Evolutionary conservation across 2,113 vertebrate genomes (phyloP).

Genomic region (Sinocyclocheilus rhinocerous): DNA sequence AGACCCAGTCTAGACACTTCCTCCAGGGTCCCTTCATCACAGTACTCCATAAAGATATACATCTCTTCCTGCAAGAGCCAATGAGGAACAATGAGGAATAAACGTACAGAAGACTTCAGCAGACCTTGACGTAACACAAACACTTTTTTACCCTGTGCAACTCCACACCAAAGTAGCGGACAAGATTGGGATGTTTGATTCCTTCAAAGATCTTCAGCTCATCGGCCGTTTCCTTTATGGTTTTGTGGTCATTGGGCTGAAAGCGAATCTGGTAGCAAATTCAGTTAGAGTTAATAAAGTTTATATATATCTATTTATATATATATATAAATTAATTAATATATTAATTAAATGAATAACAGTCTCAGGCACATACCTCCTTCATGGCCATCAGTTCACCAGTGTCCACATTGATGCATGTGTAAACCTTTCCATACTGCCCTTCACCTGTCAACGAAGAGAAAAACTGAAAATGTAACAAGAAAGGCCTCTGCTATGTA

Average conservation of each 20-base stretch:
- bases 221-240: conserved; percentile 98
- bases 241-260: conserved; percentile 98
- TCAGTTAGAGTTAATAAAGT: background rate
- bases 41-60: conserved; percentile 99
- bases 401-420: conserved; percentile 97
- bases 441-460: too few relatives aligned
- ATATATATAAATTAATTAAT: too few relatives aligned
- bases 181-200: conserved; percentile 97
- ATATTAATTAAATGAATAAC: too few relatives aligned
- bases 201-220: conserved; percentile 99
- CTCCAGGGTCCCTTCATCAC: conserved; percentile 96
- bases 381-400: conserved; percentile 99
- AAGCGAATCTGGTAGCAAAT: conserved; percentile 86
- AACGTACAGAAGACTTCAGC: background rate
- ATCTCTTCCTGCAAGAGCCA: conserved; percentile 88
- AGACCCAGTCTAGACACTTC: conserved; percentile 95
- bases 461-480: too few relatives aligned
- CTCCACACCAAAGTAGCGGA: conserved; percentile 98
- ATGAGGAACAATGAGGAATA: background rate
- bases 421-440: conserved; percentile 98
- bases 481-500: too few relatives aligned
- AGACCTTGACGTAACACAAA: background rate
- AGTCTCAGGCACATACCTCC: conserved; percentile 80
- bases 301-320: too few relatives aligned
- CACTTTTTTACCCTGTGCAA: conserved; percentile 90